Evolutionary conservation across 2,797 vertebrate genomes (phyloP), one percentile per base, ranked within the genome.

Genomic region (Tokudaia muenninki): DNA sequence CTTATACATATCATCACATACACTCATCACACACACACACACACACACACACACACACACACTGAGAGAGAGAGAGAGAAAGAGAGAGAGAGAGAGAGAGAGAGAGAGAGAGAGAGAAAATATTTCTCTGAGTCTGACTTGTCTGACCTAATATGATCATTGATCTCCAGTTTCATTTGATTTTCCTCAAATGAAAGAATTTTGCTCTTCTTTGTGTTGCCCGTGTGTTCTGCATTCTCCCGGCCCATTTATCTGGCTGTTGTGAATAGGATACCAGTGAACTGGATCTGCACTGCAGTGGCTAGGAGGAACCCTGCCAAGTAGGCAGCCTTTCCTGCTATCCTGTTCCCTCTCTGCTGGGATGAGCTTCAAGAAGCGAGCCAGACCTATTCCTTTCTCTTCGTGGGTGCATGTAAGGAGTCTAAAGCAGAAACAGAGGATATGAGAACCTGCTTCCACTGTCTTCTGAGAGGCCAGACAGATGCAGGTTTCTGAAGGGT

Each of bases 221-320:
- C 57, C 2, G 3, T 0, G 44, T 1, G 0, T 10, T 34, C 41
- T 3, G 7, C 21, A 3, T 12, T 78, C 11, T 59, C 8, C 41
- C 31, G 4, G 24, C 24, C 55, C 12, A 0, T 9, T 31, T 26
- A 22, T 24, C 41, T 16, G 41, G 41, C 74, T 63, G 41, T 16
- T 26, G 74, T 50, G 74, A 34, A 11, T 11, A 24, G 26, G 41
- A 44, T 7, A n/a, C 31, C 34, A 4, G 5, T 55, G 37, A 16
- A 24, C 94, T 10, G 16, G 14, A 29, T 29, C 37, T 26, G 34
- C 4, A 31, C 21, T 21, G 87, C 26, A 3, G 17, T 34, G 12
- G 9, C 2, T 2, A 50, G 22, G 9, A 44, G 21, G 89, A 34
- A 0, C 5, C 1, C 3, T 63, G 9, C 34, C 52, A 3, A 47